A percentile compares a stretch with the other conserved stretches of the same genome.
phyloP scores from a whole-genome alignment of 1,140 invertebrate genomes.

The Bicyclus anynana region DNA sequence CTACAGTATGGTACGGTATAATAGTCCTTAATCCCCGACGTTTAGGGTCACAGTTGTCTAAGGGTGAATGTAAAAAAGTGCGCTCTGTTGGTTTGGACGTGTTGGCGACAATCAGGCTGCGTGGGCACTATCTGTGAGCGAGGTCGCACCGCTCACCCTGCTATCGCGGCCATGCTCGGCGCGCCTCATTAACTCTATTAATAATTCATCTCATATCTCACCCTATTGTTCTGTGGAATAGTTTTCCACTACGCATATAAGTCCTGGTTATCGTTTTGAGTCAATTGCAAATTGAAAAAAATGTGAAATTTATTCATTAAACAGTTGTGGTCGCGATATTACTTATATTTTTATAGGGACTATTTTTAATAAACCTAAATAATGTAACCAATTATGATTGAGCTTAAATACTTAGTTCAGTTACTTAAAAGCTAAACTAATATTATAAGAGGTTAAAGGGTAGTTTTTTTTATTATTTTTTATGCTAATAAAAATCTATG shows the following conservation, averaged over 20 bases:
- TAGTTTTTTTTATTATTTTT: too few species aligned
- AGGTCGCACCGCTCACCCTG: constrained; percentile 70
- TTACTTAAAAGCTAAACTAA: too few species aligned
- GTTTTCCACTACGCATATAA: constrained; percentile 26
- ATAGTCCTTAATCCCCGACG: constrained; percentile 27
- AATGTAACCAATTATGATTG: too few species aligned
- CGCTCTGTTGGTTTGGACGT: constrained; percentile 41
- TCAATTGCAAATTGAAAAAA: too few species aligned
- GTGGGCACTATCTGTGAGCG: constrained; percentile 67
- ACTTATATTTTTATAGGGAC: too few species aligned
- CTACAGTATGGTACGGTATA: constrained; percentile 11
- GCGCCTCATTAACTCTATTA: constrained; percentile 66
- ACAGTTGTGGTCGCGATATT: too few species aligned
- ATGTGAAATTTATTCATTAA: too few species aligned
- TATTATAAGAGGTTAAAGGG: too few species aligned
- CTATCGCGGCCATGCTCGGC: constrained; percentile 53
- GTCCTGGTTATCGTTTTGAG: too few species aligned
- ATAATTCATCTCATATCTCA: constrained; percentile 69
- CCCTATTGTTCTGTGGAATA: constrained; percentile 34
- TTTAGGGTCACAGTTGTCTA: constrained; percentile 26
- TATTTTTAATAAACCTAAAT: too few species aligned
- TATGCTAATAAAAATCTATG: too few species aligned
- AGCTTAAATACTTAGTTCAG: too few species aligned
- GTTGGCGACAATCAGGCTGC: constrained; percentile 73
- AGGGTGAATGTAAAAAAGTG: constrained; percentile 42